These are phyloP conservation scores for Scaptomyza parva DNA, from an alignment of 2,888 invertebrate genomes.

Conservation along the genomic window DNA sequence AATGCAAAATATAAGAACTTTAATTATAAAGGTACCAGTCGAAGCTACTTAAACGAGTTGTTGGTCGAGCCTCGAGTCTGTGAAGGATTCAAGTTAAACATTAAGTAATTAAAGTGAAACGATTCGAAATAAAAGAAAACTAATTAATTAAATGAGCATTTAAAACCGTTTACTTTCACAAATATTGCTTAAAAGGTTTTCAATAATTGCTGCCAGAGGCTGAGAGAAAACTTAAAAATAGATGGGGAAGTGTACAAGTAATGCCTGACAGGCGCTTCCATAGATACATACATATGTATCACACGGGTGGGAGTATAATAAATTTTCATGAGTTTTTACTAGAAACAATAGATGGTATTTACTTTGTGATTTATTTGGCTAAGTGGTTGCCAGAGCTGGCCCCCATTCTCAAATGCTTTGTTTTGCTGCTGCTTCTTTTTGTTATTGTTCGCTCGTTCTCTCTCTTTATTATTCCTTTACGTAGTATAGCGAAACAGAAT, in stretches of 20 bases:
- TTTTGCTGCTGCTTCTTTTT: constrained; percentile 17
- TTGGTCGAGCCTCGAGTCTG: background rate
- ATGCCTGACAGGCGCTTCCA: constrained; percentile 41
- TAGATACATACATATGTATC: constrained; percentile 10
- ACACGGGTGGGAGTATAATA: constrained; percentile 50
- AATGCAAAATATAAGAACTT: background rate
- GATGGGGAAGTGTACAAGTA: constrained; percentile 3
- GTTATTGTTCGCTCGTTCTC: background rate
- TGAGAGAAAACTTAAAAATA: background rate
- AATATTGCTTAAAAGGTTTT: constrained; percentile 6
- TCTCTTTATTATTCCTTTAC: constrained; percentile 50
- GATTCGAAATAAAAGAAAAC: background rate
- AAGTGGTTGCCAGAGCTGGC: constrained; percentile 56
- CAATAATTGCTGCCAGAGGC: constrained; percentile 8
- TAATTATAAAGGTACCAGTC: background rate
- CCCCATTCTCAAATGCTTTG: constrained; percentile 13
- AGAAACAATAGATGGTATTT: constrained; percentile 77
- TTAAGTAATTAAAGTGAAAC: background rate
- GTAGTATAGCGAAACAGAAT: constrained; percentile 23
- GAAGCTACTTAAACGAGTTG: background rate
- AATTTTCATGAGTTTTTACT: constrained; percentile 71
- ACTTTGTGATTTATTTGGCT: constrained; percentile 76
- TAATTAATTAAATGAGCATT: constrained; percentile 33
- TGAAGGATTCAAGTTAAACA: background rate
- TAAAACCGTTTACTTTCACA: constrained; percentile 14